Percentiles rank a stretch among this genome's conserved stretches.
Conservation (phyloP, 2,113 vertebrate species). For the Irena cyanogastra region DNA sequence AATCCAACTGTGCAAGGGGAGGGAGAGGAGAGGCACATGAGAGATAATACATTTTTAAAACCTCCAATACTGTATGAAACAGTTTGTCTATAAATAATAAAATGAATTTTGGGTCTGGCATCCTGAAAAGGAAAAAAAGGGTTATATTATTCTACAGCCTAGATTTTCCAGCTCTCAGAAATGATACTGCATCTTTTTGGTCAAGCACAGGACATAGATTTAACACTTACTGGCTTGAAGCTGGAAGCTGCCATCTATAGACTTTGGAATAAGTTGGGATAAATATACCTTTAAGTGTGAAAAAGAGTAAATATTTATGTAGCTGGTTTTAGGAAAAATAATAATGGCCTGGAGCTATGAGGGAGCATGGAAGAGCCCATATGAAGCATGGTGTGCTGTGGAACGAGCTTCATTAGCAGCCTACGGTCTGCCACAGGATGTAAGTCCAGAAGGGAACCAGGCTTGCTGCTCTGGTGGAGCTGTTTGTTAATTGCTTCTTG, state of each 20-base stretch:
- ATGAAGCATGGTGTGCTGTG: not conserved
- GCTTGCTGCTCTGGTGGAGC: not conserved
- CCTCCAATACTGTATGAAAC: not conserved
- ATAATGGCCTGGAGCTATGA: not conserved
- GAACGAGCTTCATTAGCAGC: not conserved
- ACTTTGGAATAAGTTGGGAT: not conserved
- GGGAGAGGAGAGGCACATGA: conserved; percentile 33
- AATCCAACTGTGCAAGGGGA: conserved; percentile 42
- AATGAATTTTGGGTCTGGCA: conserved; percentile 14
- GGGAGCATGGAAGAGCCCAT: not conserved
- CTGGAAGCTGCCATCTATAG: not conserved
- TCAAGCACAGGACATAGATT: not conserved
- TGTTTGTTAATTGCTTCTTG: not conserved
- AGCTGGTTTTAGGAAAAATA: not conserved
- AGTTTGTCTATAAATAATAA: conserved; percentile 54
- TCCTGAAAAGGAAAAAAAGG: not conserved
- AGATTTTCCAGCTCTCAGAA: not conserved
- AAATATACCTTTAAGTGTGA: not conserved
- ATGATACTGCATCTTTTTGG: not conserved
- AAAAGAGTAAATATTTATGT: not conserved
- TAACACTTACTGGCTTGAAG: not conserved
- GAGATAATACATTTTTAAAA: conserved; percentile 54
- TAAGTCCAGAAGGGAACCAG: not conserved
- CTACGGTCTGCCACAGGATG: not conserved
- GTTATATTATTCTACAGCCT: not conserved